Percentiles rank a stretch among this genome's conserved stretches.
phyloP scores from a whole-genome alignment of 2,888 invertebrate species.

The Gerris lacustris region DNA sequence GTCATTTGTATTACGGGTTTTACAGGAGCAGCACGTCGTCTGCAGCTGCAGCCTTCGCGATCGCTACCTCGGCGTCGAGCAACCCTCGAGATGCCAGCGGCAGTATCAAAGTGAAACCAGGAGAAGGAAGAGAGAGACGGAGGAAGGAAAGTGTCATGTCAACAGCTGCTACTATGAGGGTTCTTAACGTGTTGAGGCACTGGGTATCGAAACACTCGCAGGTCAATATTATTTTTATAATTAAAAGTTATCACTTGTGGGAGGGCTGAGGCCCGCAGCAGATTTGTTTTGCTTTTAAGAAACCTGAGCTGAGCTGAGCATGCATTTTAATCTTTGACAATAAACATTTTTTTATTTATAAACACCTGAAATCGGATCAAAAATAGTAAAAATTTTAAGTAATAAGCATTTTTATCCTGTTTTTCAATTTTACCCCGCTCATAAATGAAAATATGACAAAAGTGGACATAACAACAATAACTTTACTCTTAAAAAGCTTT shows the following conservation, averaged over 20 bases:
- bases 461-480: too few relatives aligned
- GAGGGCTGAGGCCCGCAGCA: not conserved
- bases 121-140: constrained; percentile 35
- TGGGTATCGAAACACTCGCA: constrained; percentile 87
- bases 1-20: not conserved
- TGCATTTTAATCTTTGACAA: not conserved
- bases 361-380: too few relatives aligned
- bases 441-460: too few relatives aligned
- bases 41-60: constrained; percentile 83
- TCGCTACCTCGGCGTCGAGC: constrained; percentile 76
- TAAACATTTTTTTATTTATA: too few relatives aligned
- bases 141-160: constrained; percentile 64
- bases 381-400: too few relatives aligned
- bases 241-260: constrained; percentile 11
- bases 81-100: constrained; percentile 55
- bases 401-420: too few relatives aligned
- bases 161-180: constrained; percentile 87
- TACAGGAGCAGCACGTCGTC: constrained; percentile 68
- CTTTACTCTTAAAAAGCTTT: too few relatives aligned
- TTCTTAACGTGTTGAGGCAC: constrained; percentile 76
- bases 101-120: constrained; percentile 14
- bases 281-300: too few relatives aligned
- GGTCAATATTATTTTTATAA: constrained; percentile 33
- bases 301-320: too few relatives aligned
- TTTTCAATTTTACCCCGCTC: too few relatives aligned